phyloP scores from a whole-genome alignment of 2,797 vertebrate genomes.

The Delichon dasypus region DNA sequence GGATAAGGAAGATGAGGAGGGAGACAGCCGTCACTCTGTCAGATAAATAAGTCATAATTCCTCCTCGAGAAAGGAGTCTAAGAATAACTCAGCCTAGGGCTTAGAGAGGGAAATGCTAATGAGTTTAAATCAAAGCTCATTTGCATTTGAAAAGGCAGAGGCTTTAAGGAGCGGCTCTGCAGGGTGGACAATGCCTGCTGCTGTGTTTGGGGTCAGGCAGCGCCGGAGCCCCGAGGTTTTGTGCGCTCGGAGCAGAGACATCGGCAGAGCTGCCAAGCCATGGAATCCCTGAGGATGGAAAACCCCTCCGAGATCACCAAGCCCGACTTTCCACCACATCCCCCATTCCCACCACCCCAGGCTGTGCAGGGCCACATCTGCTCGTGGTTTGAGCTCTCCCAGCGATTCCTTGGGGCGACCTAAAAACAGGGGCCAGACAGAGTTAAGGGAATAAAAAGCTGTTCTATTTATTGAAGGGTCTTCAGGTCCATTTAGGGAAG shows the following conservation, averaged over 20 bases:
- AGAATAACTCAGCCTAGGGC: slow-evolving; percentile 20
- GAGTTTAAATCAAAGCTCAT: slow-evolving; percentile 40
- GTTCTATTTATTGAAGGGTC: not conserved
- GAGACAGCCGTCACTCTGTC: not conserved
- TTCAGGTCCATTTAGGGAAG: not conserved
- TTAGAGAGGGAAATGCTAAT: slow-evolving; percentile 13
- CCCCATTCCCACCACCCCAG: not conserved
- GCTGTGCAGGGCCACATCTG: not conserved
- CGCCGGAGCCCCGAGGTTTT: not conserved
- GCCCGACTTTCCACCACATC: fast-evolving
- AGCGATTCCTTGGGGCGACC: not conserved
- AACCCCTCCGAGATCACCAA: not conserved
- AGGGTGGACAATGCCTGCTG: not conserved
- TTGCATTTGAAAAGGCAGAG: not conserved
- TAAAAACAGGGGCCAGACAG: not conserved
- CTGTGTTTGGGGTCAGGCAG: not conserved
- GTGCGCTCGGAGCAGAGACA: not conserved
- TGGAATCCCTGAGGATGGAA: not conserved
- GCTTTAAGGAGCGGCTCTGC: not conserved
- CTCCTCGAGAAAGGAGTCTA: slow-evolving; percentile 5
- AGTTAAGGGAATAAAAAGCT: not conserved
- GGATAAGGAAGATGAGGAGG: not conserved
- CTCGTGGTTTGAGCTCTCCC: fast-evolving
- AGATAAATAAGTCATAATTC: not conserved
- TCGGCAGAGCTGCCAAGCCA: fast-evolving